A percentile compares a stretch with the other conserved stretches of the same genome.
phyloP scores from a whole-genome alignment of 1,140 invertebrate species.

The Aphelenchoides avenae region DNA sequence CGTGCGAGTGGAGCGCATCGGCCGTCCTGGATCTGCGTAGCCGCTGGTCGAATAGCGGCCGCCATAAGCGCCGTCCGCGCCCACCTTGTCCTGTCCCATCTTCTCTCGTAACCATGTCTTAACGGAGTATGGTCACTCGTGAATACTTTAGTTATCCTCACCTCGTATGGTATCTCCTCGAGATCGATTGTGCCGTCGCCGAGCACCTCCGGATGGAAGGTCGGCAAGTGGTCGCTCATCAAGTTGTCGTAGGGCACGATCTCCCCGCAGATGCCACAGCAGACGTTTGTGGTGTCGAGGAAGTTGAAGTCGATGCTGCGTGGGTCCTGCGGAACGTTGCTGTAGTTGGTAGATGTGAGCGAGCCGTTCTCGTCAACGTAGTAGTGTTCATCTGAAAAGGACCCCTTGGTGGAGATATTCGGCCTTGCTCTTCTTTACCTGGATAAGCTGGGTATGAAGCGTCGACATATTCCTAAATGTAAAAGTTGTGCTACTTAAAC shows the following conservation, averaged over 20 bases:
- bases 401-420: too few species aligned
- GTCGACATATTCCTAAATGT: slow-evolving; percentile 7
- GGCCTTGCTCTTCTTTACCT: too few species aligned
- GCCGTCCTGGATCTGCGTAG: slow-evolving; percentile 17
- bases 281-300: slow-evolving; percentile 53
- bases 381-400: too few species aligned
- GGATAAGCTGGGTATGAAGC: too few species aligned
- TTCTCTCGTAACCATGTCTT: slow-evolving; percentile 37
- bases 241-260: slow-evolving; percentile 52
- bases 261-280: slow-evolving; percentile 56
- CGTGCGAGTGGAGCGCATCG: slow-evolving; percentile 34
- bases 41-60: not conserved
- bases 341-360: too few species aligned
- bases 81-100: slow-evolving; percentile 9
- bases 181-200: slow-evolving; percentile 39
- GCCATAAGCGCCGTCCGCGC: not conserved
- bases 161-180: slow-evolving; percentile 58
- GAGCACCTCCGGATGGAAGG: slow-evolving; percentile 52
- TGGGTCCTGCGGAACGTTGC: too few species aligned
- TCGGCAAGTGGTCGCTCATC: slow-evolving; percentile 52
- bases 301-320: too few species aligned
- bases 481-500: not conserved
- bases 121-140: slow-evolving; percentile 11
- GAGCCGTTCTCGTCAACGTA: too few species aligned
- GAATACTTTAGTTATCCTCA: slow-evolving; percentile 6